phyloP scores from a whole-genome alignment of 2,888 invertebrate species.

The Philonicus albiceps region DNA sequence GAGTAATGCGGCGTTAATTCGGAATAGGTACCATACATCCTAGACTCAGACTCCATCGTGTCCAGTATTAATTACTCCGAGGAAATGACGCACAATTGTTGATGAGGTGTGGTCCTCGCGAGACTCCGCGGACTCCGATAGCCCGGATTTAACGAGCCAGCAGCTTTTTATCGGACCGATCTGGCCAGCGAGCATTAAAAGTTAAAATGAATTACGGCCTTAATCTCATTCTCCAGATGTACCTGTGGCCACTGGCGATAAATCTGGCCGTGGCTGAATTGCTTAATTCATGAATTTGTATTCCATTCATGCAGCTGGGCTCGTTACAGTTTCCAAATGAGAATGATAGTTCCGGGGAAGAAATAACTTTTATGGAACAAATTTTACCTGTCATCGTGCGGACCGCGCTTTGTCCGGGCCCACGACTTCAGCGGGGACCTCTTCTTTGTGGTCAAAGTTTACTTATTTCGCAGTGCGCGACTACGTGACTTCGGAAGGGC shows the following conservation, averaged over 20 bases:
- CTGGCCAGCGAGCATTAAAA: constrained; percentile 21
- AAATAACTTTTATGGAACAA: constrained; percentile 37
- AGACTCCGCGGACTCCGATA: not conserved
- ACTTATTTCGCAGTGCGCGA: constrained; percentile 12
- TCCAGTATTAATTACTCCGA: not conserved
- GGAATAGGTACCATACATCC: not conserved
- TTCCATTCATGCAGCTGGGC: constrained; percentile 32
- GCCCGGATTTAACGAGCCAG: not conserved
- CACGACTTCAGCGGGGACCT: not conserved
- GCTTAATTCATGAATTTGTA: constrained; percentile 39
- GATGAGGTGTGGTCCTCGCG: constrained; percentile 13
- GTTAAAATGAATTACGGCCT: constrained; percentile 18
- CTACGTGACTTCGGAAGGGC: constrained; percentile 7
- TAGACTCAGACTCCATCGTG: not conserved
- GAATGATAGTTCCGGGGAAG: constrained; percentile 38
- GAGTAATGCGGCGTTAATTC: not conserved
- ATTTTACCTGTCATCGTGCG: constrained; percentile 36
- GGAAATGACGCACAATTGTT: not conserved
- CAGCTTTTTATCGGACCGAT: constrained; percentile 10
- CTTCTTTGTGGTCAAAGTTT: constrained; percentile 14
- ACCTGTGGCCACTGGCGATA: constrained; percentile 2
- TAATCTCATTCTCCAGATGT: constrained; percentile 13
- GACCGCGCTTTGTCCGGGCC: not conserved
- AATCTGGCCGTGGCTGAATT: constrained; percentile 24
- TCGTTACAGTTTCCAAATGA: constrained; percentile 35